Evolutionary conservation across 2,888 invertebrate species (phyloP), one percentile per base, ranked within the genome.

Genomic region (Noctua janthina): DNA sequence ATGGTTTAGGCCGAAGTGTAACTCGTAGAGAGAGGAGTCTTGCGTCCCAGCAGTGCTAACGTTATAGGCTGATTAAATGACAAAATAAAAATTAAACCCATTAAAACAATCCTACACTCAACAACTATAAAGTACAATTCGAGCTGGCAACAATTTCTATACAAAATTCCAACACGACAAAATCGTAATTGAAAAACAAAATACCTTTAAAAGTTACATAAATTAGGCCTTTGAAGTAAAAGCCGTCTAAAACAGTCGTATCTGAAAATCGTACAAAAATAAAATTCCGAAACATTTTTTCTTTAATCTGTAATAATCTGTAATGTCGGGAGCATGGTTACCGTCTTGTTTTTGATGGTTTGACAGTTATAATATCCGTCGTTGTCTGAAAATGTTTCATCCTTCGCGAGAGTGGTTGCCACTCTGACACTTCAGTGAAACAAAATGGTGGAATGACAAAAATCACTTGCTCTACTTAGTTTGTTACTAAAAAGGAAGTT

Each of bases 361-460:
- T 92, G 91, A 91, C 91, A 92, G 91, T 88, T 91, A 88, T 91
- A 92, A 93, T 93, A 93, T 94, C 93, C 93, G 92, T 90, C 89
- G 90, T 91, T 92, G 90, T 92, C 92, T 84, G 87, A 86, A 91
- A 92, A 91, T 89, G 89, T 91, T 92, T 93, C 89, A 91, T 91
- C 90, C 85, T 88, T 88, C 87, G 82, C 74, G 83, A 79, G 82
- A 84, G 81, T 80, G 74, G 66, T 84, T 88, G 89, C 81, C 78
- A 82, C 72, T 73, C 86, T 87, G 88, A 83, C 76, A 83, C 80
- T 85, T 79, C 78, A 80, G 67, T 76, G 81, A 81, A 83, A 69
- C 79, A 83, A 88, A 79, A 91, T 89, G 87, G 87, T 54, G 70
- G 70, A 79, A 81, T 66, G 80, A 64, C 81, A 82, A 83, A 78